These are phyloP conservation scores for Drosophila watanabei DNA, from an alignment of 1,140 invertebrate species.

Conservation along the genomic window DNA sequence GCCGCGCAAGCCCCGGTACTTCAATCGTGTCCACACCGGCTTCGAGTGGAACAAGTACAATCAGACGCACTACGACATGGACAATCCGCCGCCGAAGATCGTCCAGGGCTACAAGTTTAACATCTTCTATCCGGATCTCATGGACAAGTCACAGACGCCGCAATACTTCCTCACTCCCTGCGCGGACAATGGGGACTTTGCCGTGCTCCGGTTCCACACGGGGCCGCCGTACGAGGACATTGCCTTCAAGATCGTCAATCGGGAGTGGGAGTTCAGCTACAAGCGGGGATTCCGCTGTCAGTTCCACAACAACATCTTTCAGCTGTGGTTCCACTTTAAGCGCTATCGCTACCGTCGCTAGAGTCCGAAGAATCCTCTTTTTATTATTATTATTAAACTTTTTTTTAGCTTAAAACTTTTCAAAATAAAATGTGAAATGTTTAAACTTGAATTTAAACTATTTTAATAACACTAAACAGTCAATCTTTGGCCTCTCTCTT, in stretches of 20 bases:
- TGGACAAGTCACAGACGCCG: constrained; percentile 97
- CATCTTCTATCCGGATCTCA: constrained; percentile 99
- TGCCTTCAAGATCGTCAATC: constrained; percentile 99
- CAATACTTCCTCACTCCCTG: constrained; percentile 97
- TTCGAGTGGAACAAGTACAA: constrained; percentile 99
- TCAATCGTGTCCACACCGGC: constrained; percentile 97
- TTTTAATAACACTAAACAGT: not conserved
- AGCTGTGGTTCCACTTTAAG: constrained; percentile 99
- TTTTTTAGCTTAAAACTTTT: not conserved
- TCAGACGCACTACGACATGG: constrained; percentile 99
- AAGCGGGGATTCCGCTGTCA: constrained; percentile 99
- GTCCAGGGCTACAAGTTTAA: constrained; percentile 99
- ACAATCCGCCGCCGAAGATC: constrained; percentile 99
- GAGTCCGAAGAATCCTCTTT: not conserved
- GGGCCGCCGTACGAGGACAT: constrained; percentile 99
- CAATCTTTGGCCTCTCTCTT: not conserved
- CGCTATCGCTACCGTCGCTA: constrained; percentile 97
- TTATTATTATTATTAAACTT: too few relatives aligned
- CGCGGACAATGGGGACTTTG: constrained; percentile 97
- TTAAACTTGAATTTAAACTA: not conserved
- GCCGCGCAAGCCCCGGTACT: constrained; percentile 98
- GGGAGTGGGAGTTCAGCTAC: constrained; percentile 99
- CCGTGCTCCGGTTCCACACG: constrained; percentile 96
- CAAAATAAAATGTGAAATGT: not conserved
- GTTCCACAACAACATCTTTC: constrained; percentile 99